Evolutionary conservation across 2,888 invertebrate species (phyloP).

Genomic region (Tachina fera): DNA sequence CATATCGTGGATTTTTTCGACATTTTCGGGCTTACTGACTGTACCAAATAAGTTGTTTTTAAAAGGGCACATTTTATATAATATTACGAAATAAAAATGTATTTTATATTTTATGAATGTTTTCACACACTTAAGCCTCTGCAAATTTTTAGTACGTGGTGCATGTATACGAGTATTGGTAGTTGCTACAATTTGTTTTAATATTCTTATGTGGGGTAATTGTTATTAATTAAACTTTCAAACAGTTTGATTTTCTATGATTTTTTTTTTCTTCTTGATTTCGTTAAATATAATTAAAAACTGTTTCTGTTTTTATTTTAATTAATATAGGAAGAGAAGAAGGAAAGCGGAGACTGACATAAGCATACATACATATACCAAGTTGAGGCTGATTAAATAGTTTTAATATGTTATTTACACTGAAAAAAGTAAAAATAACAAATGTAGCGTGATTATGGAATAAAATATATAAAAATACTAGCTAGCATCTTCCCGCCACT

Average conservation of each 20-base stretch:
- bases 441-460: background rate
- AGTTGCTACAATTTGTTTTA: slow-evolving; percentile 18
- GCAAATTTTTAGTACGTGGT: slow-evolving; percentile 4
- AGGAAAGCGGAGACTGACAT: background rate
- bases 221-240: slow-evolving; percentile 67
- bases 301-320: slow-evolving; percentile 26
- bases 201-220: slow-evolving; percentile 43
- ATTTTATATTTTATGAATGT: background rate
- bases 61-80: no score
- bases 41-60: no score
- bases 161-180: background rate
- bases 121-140: background rate
- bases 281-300: slow-evolving; percentile 42
- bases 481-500: no score
- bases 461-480: no score
- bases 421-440: slow-evolving; percentile 5
- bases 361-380: background rate
- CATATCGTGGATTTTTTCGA: no score
- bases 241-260: slow-evolving; percentile 62
- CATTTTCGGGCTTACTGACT: no score
- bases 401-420: slow-evolving; percentile 27
- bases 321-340: slow-evolving; percentile 18
- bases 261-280: slow-evolving; percentile 13
- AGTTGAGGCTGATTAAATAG: slow-evolving; percentile 29
- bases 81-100: no score